Conservation (phyloP, 1,140 invertebrate genomes). For the Drosophila persimilis region DNA sequence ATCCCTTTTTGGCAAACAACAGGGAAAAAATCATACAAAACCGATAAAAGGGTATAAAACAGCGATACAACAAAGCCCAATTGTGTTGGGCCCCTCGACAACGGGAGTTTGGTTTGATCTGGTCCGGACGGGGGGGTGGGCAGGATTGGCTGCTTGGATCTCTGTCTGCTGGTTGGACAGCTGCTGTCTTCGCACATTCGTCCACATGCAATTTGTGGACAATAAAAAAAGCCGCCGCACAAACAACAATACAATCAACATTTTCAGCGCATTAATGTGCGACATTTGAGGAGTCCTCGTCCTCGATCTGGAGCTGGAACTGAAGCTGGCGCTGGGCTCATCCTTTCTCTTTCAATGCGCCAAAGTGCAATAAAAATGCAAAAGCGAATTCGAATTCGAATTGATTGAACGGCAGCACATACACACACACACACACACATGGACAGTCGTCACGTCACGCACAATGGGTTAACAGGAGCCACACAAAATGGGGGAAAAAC, state of each 20-base stretch:
- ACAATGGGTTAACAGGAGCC: slow-evolving; percentile 17
- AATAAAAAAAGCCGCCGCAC: slow-evolving; percentile 45
- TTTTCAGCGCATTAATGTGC: slow-evolving; percentile 65
- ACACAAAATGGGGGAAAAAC: slow-evolving; percentile 23
- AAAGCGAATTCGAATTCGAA: slow-evolving; percentile 68
- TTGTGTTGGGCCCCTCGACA: slow-evolving; percentile 2
- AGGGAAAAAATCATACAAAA: no score
- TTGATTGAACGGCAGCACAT: slow-evolving; percentile 59
- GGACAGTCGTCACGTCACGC: slow-evolving; percentile 29
- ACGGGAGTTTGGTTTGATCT: not conserved
- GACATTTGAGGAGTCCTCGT: slow-evolving; percentile 55
- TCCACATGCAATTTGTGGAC: slow-evolving; percentile 47
- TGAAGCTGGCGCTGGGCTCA: no score
- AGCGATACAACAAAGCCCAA: slow-evolving; percentile 7
- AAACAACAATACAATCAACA: slow-evolving; percentile 30
- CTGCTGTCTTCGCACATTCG: slow-evolving; percentile 60
- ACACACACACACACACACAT: slow-evolving; percentile 23
- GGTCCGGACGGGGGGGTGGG: not conserved
- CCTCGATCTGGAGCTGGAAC: not conserved
- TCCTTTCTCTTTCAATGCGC: slow-evolving; percentile 26
- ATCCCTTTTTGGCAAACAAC: no score
- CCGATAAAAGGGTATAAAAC: no score
- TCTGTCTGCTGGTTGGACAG: slow-evolving; percentile 24
- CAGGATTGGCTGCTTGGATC: slow-evolving; percentile 6
- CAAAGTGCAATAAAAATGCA: slow-evolving; percentile 74